Conservation (phyloP, 2,113 vertebrate species). For the Nothoprocta perdicaria region DNA sequence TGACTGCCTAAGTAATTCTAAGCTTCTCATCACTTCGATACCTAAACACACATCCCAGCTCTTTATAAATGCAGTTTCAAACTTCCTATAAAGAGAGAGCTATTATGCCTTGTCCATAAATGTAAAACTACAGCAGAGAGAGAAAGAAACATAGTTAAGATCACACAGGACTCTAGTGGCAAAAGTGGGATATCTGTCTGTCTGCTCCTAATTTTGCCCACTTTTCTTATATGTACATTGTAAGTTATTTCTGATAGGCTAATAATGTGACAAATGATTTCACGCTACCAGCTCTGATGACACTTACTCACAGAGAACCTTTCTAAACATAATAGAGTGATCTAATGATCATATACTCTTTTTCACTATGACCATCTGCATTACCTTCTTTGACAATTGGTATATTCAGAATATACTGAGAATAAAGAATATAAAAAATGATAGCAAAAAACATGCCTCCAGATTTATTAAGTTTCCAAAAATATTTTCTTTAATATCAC, state of each 20-base stretch:
- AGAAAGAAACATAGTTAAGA: background rate
- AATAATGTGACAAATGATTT: background rate
- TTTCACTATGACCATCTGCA: fast-evolving
- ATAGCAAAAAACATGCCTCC: background rate
- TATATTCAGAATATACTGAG: background rate
- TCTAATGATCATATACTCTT: background rate
- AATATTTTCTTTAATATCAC: background rate
- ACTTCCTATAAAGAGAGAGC: background rate
- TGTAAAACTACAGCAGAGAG: background rate
- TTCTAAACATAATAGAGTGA: background rate
- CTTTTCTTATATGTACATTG: background rate
- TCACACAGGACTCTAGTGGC: background rate
- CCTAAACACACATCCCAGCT: background rate
- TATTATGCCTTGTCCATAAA: background rate
- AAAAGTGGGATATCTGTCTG: background rate
- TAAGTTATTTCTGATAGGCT: background rate
- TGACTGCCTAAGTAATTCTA: background rate
- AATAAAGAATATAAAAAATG: background rate
- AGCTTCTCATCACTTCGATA: background rate
- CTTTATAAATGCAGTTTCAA: background rate
- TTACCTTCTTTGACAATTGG: background rate
- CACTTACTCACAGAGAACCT: background rate
- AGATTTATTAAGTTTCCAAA: background rate
- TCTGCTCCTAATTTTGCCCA: background rate
- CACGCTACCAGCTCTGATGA: background rate